Base-by-base conservation (phyloP, 2,113 vertebrate species). In the Laterallus jamaicensis region DNA sequence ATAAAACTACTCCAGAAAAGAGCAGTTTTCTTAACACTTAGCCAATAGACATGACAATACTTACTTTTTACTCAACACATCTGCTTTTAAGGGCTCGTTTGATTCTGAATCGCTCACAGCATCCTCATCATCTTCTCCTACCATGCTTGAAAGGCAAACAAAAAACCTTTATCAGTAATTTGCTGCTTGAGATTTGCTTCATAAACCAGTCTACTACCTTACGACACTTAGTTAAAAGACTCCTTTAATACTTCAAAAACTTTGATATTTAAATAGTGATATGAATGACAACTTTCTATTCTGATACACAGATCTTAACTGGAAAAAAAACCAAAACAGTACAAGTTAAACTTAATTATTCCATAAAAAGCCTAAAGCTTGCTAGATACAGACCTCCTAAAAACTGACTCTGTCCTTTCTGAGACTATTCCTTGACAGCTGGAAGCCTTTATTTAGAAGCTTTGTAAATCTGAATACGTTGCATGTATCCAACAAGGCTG, bases 41-140 rank as follows among this genome's bases (percentile, higher is more conserved):
- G 28, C 15, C 44, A 44, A 44, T 44, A 44, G 44, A 44, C 44
- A 44, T 44, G 44, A 26, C n/a, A 81, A 59, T 86, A 97, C 99
- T 99, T 98, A 99, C 99, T 99, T 99, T 94, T 98, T 97, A 85
- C 98, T 98, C 90, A 99, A 97, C 90, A 99, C 96, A 52, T 99
- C 99, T 55, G 98, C 98, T 59, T 96, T 97, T 62, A 99, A 95
- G n/a, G 97, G 97, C 86, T 98, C 96, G 15, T 97, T 98, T 74
- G 93, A 74, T 22, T 99, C 99, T 4, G 99, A 98, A 93, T 99
- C 99, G 71, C 99, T 99, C 86, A 98, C 97, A 52, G 98, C 98
- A 59, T 99, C 99, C 37, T 99, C 99, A 64, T 99, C 99, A 16
- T 99, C 98, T 15, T 99, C 99, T 74, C 98, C 99, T 35, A 98